Conservation (phyloP, 2,797 vertebrate species). For the Scolopax rusticola region DNA sequence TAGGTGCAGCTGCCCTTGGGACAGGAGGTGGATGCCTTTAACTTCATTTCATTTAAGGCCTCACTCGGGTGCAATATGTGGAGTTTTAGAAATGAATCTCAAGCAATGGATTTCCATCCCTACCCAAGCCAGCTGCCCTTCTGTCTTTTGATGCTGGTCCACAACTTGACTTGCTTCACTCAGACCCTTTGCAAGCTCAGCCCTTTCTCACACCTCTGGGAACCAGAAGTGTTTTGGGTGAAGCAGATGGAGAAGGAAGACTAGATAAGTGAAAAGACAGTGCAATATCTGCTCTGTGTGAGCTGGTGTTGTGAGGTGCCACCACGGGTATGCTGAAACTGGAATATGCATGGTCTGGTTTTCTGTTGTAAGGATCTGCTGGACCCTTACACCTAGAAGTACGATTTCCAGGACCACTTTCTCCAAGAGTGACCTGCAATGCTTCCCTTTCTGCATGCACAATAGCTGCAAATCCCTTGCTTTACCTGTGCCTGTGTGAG, state of each 20-base stretch:
- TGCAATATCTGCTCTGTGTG: too few species aligned
- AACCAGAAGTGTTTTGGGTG: not conserved
- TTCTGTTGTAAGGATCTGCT: not conserved
- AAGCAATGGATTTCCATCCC: not conserved
- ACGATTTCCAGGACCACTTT: not conserved
- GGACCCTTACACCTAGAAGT: not conserved
- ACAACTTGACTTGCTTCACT: not conserved
- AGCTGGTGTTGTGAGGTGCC: not conserved
- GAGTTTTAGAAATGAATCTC: not conserved
- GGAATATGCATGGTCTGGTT: rapidly evolving
- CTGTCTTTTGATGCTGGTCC: not conserved
- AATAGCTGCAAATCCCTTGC: not conserved
- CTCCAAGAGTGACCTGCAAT: not conserved
- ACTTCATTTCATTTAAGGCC: not conserved
- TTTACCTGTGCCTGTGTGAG: not conserved
- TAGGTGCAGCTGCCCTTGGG: not conserved
- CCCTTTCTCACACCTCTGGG: not conserved
- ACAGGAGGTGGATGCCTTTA: rapidly evolving
- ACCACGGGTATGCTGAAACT: rapidly evolving
- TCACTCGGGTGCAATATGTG: rapidly evolving
- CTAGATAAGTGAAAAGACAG: not conserved
- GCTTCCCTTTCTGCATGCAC: not conserved
- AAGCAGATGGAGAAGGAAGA: not conserved
- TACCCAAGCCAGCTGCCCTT: not conserved
- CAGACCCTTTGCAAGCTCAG: not conserved